Evolutionary conservation across 2,888 invertebrate species (phyloP).

Genomic region (Trisateles emortualis): DNA sequence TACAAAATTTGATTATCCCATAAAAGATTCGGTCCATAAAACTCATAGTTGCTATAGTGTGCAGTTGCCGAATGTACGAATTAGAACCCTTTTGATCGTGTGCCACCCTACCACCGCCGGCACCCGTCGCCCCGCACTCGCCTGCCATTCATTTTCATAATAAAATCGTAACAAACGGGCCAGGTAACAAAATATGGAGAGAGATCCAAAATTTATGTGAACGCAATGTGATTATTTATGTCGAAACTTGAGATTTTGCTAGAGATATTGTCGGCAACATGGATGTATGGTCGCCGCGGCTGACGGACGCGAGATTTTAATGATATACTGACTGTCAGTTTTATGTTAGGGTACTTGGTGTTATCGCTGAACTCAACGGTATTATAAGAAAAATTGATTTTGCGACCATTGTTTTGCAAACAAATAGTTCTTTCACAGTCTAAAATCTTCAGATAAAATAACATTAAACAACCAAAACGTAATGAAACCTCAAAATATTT

Average conservation of each 20-base stretch:
- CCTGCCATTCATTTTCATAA: conserved; percentile 87
- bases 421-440: not conserved
- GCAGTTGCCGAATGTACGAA: conserved; percentile 80
- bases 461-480: not conserved
- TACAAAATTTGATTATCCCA: conserved; percentile 87
- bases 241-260: conserved; percentile 69
- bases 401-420: not conserved
- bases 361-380: conserved; percentile 12
- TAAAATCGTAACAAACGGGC: conserved; percentile 86
- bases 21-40: conserved; percentile 86
- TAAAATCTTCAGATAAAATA: not conserved
- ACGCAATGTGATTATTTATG: conserved; percentile 78
- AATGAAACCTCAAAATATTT: conserved; percentile 12
- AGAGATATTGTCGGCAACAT: conserved; percentile 54
- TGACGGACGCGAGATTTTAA: conserved; percentile 44
- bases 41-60: conserved; percentile 83
- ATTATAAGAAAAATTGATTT: not conserved
- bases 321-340: conserved; percentile 25
- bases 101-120: conserved; percentile 48
- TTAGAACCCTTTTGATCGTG: conserved; percentile 85
- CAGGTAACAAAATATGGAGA: conserved; percentile 86
- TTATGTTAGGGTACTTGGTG: conserved; percentile 11
- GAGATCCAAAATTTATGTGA: conserved; percentile 80
- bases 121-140: conserved; percentile 54
- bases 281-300: conserved; percentile 36